A percentile compares a stretch with the other conserved stretches of the same genome.
phyloP scores from a whole-genome alignment of 2,888 invertebrate genomes.

The Agriopis leucophaearia region DNA sequence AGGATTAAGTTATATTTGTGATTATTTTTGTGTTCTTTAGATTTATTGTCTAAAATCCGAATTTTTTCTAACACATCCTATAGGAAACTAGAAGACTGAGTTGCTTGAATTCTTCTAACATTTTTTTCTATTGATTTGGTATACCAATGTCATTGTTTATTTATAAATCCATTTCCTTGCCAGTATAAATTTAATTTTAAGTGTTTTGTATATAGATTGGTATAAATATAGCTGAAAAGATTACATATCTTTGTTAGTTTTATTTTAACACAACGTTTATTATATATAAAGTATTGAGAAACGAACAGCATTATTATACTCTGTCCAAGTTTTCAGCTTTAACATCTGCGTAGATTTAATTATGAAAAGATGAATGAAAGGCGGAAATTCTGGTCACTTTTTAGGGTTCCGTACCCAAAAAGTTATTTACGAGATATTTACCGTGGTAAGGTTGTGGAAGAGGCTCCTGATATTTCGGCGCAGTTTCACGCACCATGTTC shows the following conservation, averaged over 20 bases:
- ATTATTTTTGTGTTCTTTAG: conserved; percentile 47
- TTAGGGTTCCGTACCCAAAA: no score
- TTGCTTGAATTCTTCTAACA: conserved; percentile 40
- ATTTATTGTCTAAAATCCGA: conserved; percentile 33
- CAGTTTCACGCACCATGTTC: no score
- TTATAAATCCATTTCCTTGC: conserved; percentile 25
- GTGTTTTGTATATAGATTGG: conserved; percentile 59
- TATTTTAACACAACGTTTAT: conserved; percentile 17
- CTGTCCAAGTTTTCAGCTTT: no score
- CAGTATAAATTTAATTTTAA: conserved; percentile 46
- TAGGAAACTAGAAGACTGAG: conserved; percentile 52
- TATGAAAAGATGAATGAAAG: no score
- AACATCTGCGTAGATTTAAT: no score
- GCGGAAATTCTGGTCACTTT: no score
- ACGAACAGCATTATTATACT: no score
- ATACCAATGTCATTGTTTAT: not conserved
- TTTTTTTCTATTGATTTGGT: conserved; percentile 24
- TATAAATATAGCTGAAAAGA: conserved; percentile 50
- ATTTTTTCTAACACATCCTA: conserved; percentile 41
- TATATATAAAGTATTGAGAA: not conserved
- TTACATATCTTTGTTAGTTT: conserved; percentile 22
- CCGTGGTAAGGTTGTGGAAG: no score
- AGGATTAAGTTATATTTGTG: conserved; percentile 28
- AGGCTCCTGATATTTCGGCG: no score
- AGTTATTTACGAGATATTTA: no score